Evolutionary conservation across 2,113 vertebrate genomes (phyloP), one percentile per base, ranked within the genome.

Genomic region (Alexandromys fortis): DNA sequence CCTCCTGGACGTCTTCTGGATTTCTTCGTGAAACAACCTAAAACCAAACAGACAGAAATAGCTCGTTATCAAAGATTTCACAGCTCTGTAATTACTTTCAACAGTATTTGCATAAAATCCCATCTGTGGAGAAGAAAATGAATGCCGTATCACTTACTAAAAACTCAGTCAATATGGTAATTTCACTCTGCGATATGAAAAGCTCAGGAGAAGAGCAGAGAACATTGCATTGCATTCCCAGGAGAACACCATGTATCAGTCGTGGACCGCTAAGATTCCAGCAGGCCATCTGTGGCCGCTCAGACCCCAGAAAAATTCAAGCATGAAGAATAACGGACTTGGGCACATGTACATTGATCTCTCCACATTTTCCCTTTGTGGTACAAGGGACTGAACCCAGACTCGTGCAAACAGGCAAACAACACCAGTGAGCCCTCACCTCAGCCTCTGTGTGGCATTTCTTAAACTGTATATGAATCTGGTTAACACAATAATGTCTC

Each of bases 1-100:
- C 99, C 99, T 99, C 99, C 98, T 99, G 99, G 96, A 99, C 99
- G 97, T 99, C 99, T 90, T 99, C 99, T 79, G 99, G 99, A 97
- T 99, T 99, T 98, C 98, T 99, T 97, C 99, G 99, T 91, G 99
- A 99, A 98, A 99, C 99, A 93, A 99, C 99, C 99, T 99, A 98
- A 98, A 98, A 97, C 45, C 98, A 97, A 97, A 96, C 96, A 95
- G 70, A 97, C 30, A 97, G 68, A 98, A 91, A 77, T 2, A 94
- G 21, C 14, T n/a, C 0, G 0, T 98, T 73, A 98, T 85, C n/a
- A 86, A 97, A 88, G 63, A 42, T 81, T 95, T n/a, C 16, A 63
- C 45, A 87, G 63, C 86, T 6, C 33, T 55, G 77, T 33, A 76
- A 94, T 92, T 77, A 98, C 68, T 94, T 81, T 85, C 91, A 68